Evolutionary conservation across 2,888 invertebrate genomes (phyloP).

Genomic region (Abrostola triplasia): DNA sequence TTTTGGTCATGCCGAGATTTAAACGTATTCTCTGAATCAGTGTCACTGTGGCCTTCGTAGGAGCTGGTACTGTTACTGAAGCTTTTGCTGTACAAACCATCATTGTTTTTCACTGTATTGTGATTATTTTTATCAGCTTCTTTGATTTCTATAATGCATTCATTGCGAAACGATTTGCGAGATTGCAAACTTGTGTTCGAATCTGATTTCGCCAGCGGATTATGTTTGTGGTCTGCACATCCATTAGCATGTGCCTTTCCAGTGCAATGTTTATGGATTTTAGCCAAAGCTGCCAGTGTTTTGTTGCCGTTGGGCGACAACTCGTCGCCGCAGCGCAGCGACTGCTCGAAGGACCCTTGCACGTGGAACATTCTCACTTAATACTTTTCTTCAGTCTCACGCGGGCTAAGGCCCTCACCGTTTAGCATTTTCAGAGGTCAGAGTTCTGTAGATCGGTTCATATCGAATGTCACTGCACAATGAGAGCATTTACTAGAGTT

Average conservation of each 20-base stretch:
- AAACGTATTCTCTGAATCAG: conserved; percentile 89
- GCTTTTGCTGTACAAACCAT: conserved; percentile 78
- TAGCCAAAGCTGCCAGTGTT: conserved; percentile 85
- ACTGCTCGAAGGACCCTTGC: conserved; percentile 89
- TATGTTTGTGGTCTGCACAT: conserved; percentile 86
- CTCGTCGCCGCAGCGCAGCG: conserved; percentile 86
- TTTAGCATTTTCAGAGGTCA: conserved; percentile 79
- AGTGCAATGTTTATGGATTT: conserved; percentile 92
- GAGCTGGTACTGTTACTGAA: conserved; percentile 90
- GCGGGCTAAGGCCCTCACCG: conserved; percentile 63
- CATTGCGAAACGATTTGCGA: conserved; percentile 77
- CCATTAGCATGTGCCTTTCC: conserved; percentile 94
- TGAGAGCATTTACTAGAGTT: conserved; percentile 72
- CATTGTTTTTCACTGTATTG: conserved; percentile 67
- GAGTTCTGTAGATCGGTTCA: conserved; percentile 72
- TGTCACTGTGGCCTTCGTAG: conserved; percentile 90
- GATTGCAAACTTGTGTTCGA: conserved; percentile 83
- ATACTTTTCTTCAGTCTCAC: conserved; percentile 64
- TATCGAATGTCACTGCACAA: conserved; percentile 78
- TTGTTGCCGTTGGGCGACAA: conserved; percentile 83
- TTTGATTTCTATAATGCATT: conserved; percentile 83
- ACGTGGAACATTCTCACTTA: conserved; percentile 84
- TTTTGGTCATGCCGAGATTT: conserved; percentile 73
- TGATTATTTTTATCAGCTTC: conserved; percentile 74
- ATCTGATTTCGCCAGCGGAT: conserved; percentile 82